Conservation (phyloP, 1,140 invertebrate species). For the Panagrolaimus sp. region DNA sequence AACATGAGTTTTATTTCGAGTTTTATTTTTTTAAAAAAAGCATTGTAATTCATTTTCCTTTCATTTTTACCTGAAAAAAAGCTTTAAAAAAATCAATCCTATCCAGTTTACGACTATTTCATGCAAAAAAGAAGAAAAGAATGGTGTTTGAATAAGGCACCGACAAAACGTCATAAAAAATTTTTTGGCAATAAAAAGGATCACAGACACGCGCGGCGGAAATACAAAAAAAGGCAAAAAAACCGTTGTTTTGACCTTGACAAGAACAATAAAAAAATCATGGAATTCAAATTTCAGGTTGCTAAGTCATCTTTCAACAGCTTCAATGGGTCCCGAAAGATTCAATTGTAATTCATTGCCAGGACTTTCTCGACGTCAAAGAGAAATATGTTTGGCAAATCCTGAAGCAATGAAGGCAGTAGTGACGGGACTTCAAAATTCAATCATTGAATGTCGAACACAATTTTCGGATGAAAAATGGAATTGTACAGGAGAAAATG, state of each 20-base stretch:
- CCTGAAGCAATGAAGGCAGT: conserved; percentile 36
- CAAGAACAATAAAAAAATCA: conserved; percentile 10
- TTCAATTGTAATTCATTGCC: conserved; percentile 38
- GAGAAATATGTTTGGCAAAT: conserved; percentile 36
- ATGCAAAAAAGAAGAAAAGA: not conserved
- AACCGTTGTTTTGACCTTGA: too few species aligned
- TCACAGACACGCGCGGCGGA: not conserved
- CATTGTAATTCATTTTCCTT: too few species aligned
- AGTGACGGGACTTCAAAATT: conserved; percentile 62
- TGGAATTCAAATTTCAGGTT: not conserved
- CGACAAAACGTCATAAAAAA: not conserved
- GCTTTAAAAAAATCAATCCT: too few species aligned
- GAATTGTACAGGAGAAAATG: conserved; percentile 64
- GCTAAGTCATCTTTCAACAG: conserved; percentile 10
- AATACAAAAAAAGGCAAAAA: not conserved
- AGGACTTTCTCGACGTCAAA: conserved; percentile 35
- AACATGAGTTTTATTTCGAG: too few species aligned
- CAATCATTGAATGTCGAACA: conserved; percentile 65
- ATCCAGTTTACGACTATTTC: not conserved
- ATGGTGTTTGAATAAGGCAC: not conserved
- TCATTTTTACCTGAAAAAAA: too few species aligned
- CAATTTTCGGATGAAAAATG: conserved; percentile 66
- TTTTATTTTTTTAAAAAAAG: too few species aligned
- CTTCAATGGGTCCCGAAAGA: not conserved
- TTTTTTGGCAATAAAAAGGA: not conserved